A percentile compares a stretch with the other conserved stretches of the same genome.
These are phyloP conservation scores for Daktulosphaira vitifoliae DNA, from an alignment of 1,140 invertebrate genomes.

Conservation along the genomic window DNA sequence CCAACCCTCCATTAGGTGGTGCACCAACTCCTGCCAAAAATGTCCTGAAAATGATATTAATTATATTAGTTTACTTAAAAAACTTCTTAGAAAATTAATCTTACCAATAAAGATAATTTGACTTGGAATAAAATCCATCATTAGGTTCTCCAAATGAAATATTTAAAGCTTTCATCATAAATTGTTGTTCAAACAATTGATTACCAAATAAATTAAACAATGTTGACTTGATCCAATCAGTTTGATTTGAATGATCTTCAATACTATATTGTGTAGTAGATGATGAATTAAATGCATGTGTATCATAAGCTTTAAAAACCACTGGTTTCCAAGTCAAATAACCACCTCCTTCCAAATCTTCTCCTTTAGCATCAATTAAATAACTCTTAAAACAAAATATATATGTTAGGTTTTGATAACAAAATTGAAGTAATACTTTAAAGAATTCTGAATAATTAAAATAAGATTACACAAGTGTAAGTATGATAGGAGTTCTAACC, in stretches of 20 bases:
- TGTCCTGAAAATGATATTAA: slow-evolving; percentile 10
- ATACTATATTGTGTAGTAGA: slow-evolving; percentile 9
- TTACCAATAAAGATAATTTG: slow-evolving; percentile 28
- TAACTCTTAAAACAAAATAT: slow-evolving; percentile 13
- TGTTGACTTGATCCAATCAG: slow-evolving; percentile 4
- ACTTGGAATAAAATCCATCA: slow-evolving; percentile 12
- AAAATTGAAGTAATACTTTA: too few relatives aligned
- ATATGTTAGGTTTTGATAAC: too few relatives aligned
- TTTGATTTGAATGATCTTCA: background rate
- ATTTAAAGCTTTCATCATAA: background rate
- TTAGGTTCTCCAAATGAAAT: slow-evolving; percentile 12
- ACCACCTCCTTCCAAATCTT: slow-evolving; percentile 13
- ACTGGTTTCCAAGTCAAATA: slow-evolving; percentile 27
- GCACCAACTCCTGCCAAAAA: slow-evolving; percentile 15
- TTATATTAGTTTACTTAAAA: too few relatives aligned
- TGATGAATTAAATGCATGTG: slow-evolving; percentile 22
- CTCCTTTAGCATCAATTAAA: background rate
- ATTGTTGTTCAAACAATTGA: background rate
- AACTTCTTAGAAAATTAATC: background rate
- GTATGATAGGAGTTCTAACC: too few relatives aligned
- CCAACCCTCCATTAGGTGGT: background rate
- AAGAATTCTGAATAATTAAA: too few relatives aligned
- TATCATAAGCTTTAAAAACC: slow-evolving; percentile 5
- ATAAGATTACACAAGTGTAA: too few relatives aligned
- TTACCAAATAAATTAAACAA: slow-evolving; percentile 9